Evolutionary conservation across 2,888 invertebrate species (phyloP).

Genomic region (Hyposoter dolosus): DNA sequence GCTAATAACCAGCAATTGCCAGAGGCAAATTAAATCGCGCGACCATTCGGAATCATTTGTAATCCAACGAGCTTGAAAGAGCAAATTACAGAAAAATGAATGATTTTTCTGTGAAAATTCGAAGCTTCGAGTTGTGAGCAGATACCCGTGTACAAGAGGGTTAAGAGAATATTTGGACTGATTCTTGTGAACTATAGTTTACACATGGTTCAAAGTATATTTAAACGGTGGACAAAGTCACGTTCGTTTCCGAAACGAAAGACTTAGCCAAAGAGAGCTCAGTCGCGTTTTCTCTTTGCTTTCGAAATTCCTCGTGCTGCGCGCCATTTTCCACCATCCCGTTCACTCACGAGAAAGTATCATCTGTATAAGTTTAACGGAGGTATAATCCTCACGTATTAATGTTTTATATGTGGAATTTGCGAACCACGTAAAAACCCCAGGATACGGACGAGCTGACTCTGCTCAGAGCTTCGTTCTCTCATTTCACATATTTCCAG

Average conservation of each 20-base stretch:
- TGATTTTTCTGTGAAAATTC: conserved; percentile 18
- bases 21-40: neutral
- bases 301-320: conserved; percentile 27
- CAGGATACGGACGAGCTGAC: conserved; percentile 73
- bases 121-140: neutral
- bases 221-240: conserved; percentile 71
- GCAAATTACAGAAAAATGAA: neutral
- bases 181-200: conserved; percentile 26
- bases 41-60: neutral
- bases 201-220: conserved; percentile 48
- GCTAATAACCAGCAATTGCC: too few species aligned
- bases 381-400: conserved; percentile 72
- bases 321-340: conserved; percentile 20
- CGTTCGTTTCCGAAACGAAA: conserved; percentile 76
- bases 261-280: conserved; percentile 36
- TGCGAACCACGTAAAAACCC: conserved; percentile 73
- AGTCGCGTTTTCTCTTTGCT: conserved; percentile 13
- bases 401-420: conserved; percentile 76
- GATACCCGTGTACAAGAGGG: conserved; percentile 20
- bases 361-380: conserved; percentile 64
- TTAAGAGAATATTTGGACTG: conserved; percentile 25
- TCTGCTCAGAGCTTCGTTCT: conserved; percentile 55
- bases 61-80: neutral
- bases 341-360: conserved; percentile 33
- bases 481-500: neutral